Base-by-base conservation (phyloP, 2,888 invertebrate species). In the Drosophila kuntzei region DNA sequence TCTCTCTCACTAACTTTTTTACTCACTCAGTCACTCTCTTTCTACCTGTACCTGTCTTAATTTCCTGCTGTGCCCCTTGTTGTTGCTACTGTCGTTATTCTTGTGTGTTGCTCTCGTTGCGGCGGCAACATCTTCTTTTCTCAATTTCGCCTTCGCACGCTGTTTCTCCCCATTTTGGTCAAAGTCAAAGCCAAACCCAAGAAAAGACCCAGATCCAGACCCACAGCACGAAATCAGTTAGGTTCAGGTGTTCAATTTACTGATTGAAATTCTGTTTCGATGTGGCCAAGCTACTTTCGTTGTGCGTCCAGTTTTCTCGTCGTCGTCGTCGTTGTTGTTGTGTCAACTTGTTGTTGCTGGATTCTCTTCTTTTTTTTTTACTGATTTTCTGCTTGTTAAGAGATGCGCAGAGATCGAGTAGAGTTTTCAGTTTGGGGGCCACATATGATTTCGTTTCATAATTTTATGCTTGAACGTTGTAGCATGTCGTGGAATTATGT, bases 241-340 rank as follows among this genome's bases (percentile, higher is more conserved):
- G 76, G 81, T 84, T 89, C 89, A 89, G 90, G 90, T 89, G 89
- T 89, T 86, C 90, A 79, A 87, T 87, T 84, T 79, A 76, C 86
- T 84, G 87, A 89, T 87, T 89, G 89, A 89, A 88, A 88, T 80
- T 87, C 73, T 66, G 86, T 69, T 73, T 69, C 82, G 82, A 81
- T 81, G 82, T 81, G 83, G 80, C 70, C 62, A 57, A 63, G 78
- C 81, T 86, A 82, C 81, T 82, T 82, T 82, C 84, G 83, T 80
- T 80, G 49, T 43, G 73, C 58, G 76, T 69, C 70, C 77, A 77
- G 65, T 70, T 77, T 73, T 62, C 34, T 60, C 29, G n/a, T 43
- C 32, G 27, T 20, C 14, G 14, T 29, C 54, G 14, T 14, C n/a
- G 20, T 14, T n/a, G 37, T 32, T 22, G 16, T 27, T 18, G 34